phyloP scores from a whole-genome alignment of 1,140 invertebrate genomes.

The Dendroctonus valens region DNA sequence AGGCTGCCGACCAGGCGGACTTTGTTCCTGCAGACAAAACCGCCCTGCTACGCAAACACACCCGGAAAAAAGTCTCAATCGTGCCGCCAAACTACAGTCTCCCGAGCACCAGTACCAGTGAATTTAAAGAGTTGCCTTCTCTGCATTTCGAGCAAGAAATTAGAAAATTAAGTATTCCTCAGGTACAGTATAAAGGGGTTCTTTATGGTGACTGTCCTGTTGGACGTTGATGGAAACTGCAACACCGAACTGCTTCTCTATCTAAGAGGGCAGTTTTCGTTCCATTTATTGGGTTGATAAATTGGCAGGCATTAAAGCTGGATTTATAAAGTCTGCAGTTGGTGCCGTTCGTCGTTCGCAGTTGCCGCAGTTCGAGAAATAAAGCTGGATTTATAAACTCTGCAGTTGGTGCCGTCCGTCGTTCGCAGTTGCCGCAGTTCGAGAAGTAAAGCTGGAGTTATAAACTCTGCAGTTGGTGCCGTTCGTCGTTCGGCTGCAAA shows the following conservation, averaged over 20 bases:
- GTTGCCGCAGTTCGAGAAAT: too few species aligned
- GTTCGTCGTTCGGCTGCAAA: too few species aligned
- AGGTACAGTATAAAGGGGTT: conserved; percentile 19
- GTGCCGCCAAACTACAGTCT: conserved; percentile 45
- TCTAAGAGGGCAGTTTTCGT: not conserved
- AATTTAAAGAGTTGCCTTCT: conserved; percentile 40
- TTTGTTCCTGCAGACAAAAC: conserved; percentile 41
- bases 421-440: too few species aligned
- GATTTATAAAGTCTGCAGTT: too few species aligned
- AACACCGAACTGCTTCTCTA: not conserved
- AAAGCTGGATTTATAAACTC: too few species aligned
- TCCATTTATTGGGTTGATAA: not conserved
- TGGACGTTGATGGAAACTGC: not conserved
- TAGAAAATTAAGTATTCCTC: conserved; percentile 33
- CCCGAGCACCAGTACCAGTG: conserved; percentile 44
- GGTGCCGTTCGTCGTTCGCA: too few species aligned
- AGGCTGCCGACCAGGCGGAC: conserved; percentile 31
- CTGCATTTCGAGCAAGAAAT: conserved; percentile 33
- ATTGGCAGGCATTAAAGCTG: not conserved
- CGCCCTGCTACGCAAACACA: conserved; percentile 37
- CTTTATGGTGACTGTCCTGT: not conserved
- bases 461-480: too few species aligned
- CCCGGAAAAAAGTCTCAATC: conserved; percentile 49
- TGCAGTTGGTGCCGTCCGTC: too few species aligned
- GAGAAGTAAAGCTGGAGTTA: too few species aligned